Percentiles rank a stretch among this genome's conserved stretches.
phyloP scores from a whole-genome alignment of 1,140 invertebrate species.

The Trichonephila inaurata region DNA sequence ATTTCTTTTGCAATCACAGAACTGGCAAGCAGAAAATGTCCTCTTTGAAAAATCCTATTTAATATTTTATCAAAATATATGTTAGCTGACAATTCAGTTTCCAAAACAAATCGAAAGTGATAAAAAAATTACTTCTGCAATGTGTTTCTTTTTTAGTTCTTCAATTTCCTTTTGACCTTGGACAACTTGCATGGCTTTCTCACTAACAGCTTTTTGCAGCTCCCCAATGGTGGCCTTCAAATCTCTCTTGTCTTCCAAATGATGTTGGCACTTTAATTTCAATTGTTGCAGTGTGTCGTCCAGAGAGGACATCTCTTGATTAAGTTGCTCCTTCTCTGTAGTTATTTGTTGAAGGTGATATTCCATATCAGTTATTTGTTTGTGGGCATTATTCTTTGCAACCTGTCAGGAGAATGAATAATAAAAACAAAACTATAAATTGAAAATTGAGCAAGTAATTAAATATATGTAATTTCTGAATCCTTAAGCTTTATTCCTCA shows the following conservation, averaged over 20 bases:
- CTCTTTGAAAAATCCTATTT: too few relatives aligned
- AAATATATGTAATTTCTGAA: too few relatives aligned
- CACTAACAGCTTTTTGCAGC: constrained; percentile 85
- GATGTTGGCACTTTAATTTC: constrained; percentile 84
- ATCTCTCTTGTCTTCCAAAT: constrained; percentile 89
- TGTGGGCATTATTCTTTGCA: constrained; percentile 90
- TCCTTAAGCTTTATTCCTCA: too few relatives aligned
- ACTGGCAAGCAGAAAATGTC: too few relatives aligned
- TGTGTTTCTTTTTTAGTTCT: constrained; percentile 84
- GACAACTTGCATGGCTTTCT: constrained; percentile 83
- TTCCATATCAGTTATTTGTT: constrained; percentile 89
- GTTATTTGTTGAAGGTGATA: constrained; percentile 87
- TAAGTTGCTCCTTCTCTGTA: constrained; percentile 86
- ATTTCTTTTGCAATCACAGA: too few relatives aligned
- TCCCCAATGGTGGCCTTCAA: constrained; percentile 86
- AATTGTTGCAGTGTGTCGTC: constrained; percentile 80
- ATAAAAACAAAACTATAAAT: too few relatives aligned
- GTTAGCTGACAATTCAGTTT: too few relatives aligned
- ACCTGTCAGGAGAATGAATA: constrained; percentile 81
- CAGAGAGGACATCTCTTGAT: constrained; percentile 87
- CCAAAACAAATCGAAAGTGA: too few relatives aligned
- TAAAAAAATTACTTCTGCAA: constrained; percentile 75
- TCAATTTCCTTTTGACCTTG: constrained; percentile 84
- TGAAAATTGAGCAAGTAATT: too few relatives aligned
- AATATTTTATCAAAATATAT: too few relatives aligned